Evolutionary conservation across 2,888 invertebrate species (phyloP).

Genomic region (Spodoptera picta): DNA sequence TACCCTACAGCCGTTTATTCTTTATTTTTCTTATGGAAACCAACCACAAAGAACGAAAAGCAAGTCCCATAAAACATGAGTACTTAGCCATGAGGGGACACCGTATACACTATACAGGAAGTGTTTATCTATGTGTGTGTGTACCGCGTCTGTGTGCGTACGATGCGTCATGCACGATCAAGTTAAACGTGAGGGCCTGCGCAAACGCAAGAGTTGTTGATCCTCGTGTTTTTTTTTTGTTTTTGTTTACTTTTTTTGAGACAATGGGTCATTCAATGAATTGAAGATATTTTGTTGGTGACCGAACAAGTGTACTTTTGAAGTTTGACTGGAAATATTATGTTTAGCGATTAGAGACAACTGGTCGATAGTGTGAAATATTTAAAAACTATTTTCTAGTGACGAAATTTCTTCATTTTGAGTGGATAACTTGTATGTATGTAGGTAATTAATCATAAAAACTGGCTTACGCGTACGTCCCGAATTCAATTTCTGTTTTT

Average conservation of each 20-base stretch:
- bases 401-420: too few relatives aligned
- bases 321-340: too few relatives aligned
- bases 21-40: conserved; percentile 2
- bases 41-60: background rate
- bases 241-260: background rate
- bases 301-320: too few relatives aligned
- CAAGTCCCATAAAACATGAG: conserved; percentile 36
- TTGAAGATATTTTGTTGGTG: too few relatives aligned
- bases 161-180: conserved; percentile 80
- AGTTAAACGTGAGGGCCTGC: conserved; percentile 63
- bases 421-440: too few relatives aligned
- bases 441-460: too few relatives aligned
- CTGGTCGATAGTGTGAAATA: too few relatives aligned
- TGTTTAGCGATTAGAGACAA: too few relatives aligned
- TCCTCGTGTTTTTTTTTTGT: background rate
- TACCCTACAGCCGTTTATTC: too few relatives aligned
- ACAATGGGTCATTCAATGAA: background rate
- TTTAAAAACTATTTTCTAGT: too few relatives aligned
- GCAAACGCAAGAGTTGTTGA: conserved; percentile 8
- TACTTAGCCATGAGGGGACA: conserved; percentile 62
- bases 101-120: conserved; percentile 74
- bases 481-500: too few relatives aligned
- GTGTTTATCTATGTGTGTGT: conserved; percentile 47
- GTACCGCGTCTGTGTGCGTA: conserved; percentile 53
- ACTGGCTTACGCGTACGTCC: too few relatives aligned